Evolutionary conservation across 23 tunicate genomes (phyloP).

Genomic region (Styela clava): DNA sequence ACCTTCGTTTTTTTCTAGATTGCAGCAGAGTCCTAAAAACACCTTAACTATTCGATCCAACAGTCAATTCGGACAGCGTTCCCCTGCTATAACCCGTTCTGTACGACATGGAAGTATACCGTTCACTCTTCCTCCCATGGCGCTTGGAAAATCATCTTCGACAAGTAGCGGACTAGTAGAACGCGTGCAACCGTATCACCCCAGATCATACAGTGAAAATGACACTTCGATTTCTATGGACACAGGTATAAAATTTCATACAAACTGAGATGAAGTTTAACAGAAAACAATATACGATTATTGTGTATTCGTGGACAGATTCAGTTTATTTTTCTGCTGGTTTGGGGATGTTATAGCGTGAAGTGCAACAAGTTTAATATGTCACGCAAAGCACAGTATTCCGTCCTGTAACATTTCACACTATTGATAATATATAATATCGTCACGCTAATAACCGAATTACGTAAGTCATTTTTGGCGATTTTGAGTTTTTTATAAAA

Average conservation of each 20-base stretch:
- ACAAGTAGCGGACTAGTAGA: not conserved
- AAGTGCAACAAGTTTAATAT: no score
- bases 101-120: slow-evolving; percentile 39
- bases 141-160: slow-evolving; percentile 10
- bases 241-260: not conserved
- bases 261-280: no score
- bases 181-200: not conserved
- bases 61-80: slow-evolving; percentile 19
- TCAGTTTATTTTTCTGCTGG: no score
- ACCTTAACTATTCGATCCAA: not conserved
- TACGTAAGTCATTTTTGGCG: no score
- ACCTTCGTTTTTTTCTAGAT: not conserved
- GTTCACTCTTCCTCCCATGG: slow-evolving; percentile 56
- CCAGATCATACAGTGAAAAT: not conserved
- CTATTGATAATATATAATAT: no score
- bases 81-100: slow-evolving; percentile 46
- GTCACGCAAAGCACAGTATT: no score
- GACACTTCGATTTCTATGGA: not conserved
- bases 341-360: no score
- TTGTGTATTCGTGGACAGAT: no score
- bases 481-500: no score
- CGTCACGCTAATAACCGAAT: no score
- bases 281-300: no score
- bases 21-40: not conserved
- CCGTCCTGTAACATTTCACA: no score